Conservation (phyloP, 23 tunicate genomes). For the Aplidium turbinatum region DNA sequence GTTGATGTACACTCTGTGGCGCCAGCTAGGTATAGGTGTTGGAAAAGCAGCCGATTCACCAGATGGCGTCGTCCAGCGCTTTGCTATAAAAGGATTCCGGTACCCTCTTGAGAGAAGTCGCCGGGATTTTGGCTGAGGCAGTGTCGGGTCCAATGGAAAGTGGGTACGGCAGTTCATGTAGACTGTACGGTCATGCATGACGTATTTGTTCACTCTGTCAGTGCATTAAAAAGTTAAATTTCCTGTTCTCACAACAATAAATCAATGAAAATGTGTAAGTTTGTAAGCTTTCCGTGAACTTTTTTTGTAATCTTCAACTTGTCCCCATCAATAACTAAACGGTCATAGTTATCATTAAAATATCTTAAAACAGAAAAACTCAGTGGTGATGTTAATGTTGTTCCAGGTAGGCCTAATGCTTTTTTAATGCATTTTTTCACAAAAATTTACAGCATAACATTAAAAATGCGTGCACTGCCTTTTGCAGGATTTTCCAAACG, state of each 20-base stretch:
- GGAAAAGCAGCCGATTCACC: constrained; percentile 51
- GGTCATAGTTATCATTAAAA: too few species aligned
- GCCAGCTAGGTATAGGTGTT: constrained; percentile 37
- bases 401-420: too few species aligned
- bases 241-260: neutral
- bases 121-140: neutral
- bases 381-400: too few species aligned
- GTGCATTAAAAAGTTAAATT: neutral
- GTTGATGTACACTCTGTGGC: constrained; percentile 44
- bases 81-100: neutral
- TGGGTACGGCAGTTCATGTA: constrained; percentile 1
- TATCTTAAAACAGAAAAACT: too few species aligned
- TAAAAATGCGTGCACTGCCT: too few species aligned
- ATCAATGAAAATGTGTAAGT: neutral
- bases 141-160: neutral
- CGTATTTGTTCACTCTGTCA: neutral
- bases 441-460: too few species aligned
- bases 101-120: neutral
- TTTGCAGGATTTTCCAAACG: too few species aligned
- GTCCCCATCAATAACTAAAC: too few species aligned
- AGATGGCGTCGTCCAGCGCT: constrained; percentile 35
- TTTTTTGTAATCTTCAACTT: too few species aligned
- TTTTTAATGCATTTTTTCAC: too few species aligned
- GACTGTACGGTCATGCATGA: constrained; percentile 3
- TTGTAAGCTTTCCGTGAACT: too few species aligned